A percentile compares a stretch with the other conserved stretches of the same genome.
These are phyloP conservation scores for Serinus canaria DNA, from an alignment of 2,113 vertebrate species.

Conservation along the genomic window DNA sequence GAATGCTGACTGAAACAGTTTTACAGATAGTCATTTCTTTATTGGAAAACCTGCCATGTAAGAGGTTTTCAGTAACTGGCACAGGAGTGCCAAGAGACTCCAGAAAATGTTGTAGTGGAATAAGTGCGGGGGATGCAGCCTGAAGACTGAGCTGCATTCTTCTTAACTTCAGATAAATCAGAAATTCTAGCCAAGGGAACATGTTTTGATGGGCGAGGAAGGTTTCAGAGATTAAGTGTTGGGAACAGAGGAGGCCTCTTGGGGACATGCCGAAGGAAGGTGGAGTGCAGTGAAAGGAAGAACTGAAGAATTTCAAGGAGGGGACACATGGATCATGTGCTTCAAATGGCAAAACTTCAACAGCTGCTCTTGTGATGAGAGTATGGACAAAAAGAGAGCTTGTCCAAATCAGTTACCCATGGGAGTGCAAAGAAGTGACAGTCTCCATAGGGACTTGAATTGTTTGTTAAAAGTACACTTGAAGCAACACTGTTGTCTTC, in stretches of 20 bases:
- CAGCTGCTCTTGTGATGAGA: background rate
- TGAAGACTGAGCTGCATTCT: background rate
- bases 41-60: background rate
- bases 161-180: background rate
- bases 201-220: conserved; percentile 59
- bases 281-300: conserved; percentile 20
- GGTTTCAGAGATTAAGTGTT: conserved; percentile 69
- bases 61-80: background rate
- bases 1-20: background rate
- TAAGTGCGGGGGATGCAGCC: background rate
- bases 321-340: background rate
- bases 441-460: background rate
- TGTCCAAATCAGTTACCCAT: background rate
- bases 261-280: conserved; percentile 24
- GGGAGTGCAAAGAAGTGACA: background rate
- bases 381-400: background rate
- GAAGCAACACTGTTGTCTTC: background rate
- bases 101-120: background rate
- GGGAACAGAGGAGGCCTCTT: conserved; percentile 57
- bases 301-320: conserved; percentile 34
- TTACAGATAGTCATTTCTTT: background rate
- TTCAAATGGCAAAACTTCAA: background rate
- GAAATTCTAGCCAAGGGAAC: background rate
- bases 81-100: background rate
- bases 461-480: background rate